These are phyloP conservation scores for Ifrita kowaldi DNA, from an alignment of 2,113 vertebrate species.

Conservation along the genomic window DNA sequence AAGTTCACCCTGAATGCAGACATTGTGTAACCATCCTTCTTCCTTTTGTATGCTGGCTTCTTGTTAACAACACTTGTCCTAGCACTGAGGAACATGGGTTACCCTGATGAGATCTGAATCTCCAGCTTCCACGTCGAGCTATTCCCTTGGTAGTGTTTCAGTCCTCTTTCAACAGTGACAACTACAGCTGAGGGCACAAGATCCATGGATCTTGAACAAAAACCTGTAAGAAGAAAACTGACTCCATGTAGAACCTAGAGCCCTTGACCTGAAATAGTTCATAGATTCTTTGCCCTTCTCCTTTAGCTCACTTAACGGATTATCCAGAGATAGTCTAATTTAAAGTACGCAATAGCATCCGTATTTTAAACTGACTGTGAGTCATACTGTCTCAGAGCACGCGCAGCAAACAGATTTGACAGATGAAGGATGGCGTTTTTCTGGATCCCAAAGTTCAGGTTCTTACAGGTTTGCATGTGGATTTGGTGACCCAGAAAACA, in stretches of 20 bases:
- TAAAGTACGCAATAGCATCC: not conserved
- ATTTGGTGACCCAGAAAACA: not conserved
- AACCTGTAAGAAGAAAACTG: not conserved
- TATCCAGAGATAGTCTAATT: not conserved
- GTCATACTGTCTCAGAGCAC: accelerated
- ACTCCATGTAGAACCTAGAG: not conserved
- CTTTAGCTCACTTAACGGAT: not conserved
- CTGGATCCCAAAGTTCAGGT: not conserved
- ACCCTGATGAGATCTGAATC: not conserved
- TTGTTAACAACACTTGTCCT: not conserved
- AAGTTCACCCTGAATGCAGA: not conserved
- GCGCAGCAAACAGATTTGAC: not conserved
- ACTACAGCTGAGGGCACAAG: not conserved
- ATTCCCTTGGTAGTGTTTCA: not conserved
- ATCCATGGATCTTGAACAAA: not conserved
- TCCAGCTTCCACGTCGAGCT: not conserved
- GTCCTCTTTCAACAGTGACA: not conserved
- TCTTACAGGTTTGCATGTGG: not conserved
- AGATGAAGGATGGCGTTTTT: not conserved
- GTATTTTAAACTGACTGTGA: not conserved
- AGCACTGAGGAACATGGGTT: not conserved
- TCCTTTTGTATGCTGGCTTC: not conserved
- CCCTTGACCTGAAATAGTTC: not conserved
- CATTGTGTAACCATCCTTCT: not conserved
- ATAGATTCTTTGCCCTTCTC: not conserved